Evolutionary conservation across 2,888 invertebrate species (phyloP), one percentile per base, ranked within the genome.

Genomic region (Dioctria rufipes): DNA sequence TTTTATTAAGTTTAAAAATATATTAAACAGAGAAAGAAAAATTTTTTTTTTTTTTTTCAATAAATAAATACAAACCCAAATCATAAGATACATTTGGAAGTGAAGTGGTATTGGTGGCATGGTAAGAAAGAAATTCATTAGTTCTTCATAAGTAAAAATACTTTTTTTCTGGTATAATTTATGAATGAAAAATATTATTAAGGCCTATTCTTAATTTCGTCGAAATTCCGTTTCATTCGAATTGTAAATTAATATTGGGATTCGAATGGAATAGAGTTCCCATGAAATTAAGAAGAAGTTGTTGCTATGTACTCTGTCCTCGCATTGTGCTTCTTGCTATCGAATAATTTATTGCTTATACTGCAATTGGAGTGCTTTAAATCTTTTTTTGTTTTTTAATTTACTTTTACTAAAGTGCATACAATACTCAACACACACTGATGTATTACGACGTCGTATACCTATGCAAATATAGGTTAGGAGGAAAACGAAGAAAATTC

Each of bases 261-360:
- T 25, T 25, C 25, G 25, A 25, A 25, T 25, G 25, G 25, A 25
- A 25, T 25, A 25, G 5, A 42, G n/a, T 5, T 65, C 42, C 40
- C 39, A 49, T 37, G 39, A 63, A 65, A 42, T 42, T 39, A 40
- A 65, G 40, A 42, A 39, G 42, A 40, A 65, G n/a, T 37, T 65
- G 4, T 65, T 25, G 25, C 25, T 25, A 25, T 25, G 25, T 25
- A 25, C 25, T 40, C 25, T 42, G 42, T 37, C 40, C 65, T 65
- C n/a, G 40, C 9, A 40, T 40, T 69, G 69, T 69, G 69, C 69
- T 69, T 51, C 69, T 51, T 69, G 49, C 69, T 69, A 51, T 69
- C 69, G 49, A 69, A 69, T 69, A 39, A 69, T 69, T 43, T 69
- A 51, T 69, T 69, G 51, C n/a, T 69, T n/a, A 11, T 11, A 3